Evolutionary conservation across 2,888 invertebrate genomes (phyloP), one percentile per base, ranked within the genome.

Genomic region (Scelioninae gen. 2): DNA sequence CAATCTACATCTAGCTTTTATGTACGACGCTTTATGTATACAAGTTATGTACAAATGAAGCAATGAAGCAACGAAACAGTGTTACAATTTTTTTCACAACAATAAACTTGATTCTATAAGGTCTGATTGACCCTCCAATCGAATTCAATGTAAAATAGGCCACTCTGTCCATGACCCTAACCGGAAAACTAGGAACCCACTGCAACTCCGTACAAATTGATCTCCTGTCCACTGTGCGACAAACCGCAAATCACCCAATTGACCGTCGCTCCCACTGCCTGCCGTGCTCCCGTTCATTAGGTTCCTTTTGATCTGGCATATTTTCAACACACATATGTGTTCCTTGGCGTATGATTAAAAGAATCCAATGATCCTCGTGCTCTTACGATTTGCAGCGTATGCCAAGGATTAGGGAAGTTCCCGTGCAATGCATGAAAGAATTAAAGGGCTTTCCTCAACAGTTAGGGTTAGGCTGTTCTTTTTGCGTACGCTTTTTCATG

Each of bases 161-260:
- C 31, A 43, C 13, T 1, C 39, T 57, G 43, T 57, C 43, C 41
- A 28, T 41, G 41, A 61, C 15, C 50, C 41, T 10, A 41, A 41
- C 16, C 19, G 28, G 48, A 61, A 41, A 22, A 50, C 18, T 18
- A 28, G 35, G 46, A 50, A 50, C 31, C 50, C 19, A 58, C 28
- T 28, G n/a, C n/a, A 50, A 50, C 31, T 41, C 19, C 45, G 39
- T 28, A 16, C n/a, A 15, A 52, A 63, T 63, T 63, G 52, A 52
- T 52, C 19, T 9, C 9, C 11, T 43, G n/a, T 52, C 18, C 35
- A 52, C 25, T 9, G 35, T 53, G 37, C 53, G 53, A 53, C 55
- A 65, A 65, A 65, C 65, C 65, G 53, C 65, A 65, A 65, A 55
- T 46, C 55, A 65, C 35, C 46, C 46, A 53, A 28, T 39, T 6